Base-by-base conservation (phyloP, 2,888 invertebrate genomes). In the Oscheius sp. region DNA sequence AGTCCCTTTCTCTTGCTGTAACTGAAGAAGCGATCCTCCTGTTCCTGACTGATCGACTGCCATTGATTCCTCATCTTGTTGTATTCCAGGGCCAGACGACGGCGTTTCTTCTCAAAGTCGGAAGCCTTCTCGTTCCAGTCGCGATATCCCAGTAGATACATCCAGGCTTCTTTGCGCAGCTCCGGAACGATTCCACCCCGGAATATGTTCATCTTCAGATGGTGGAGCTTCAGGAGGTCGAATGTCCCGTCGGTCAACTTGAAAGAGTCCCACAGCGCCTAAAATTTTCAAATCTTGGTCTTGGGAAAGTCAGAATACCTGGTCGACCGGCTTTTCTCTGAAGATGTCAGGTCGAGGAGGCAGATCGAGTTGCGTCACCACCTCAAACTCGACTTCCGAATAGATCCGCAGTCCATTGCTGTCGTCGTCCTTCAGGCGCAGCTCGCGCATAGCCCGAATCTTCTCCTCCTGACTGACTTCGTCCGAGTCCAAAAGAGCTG, bases 1-100 rank as follows among this genome's bases (percentile, higher is more conserved):
- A 97, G 92, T 89, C 94, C 95, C 90, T 96, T 96, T 82, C 95
- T 92, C 86, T 97, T 96, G 74, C 94, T 92, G 89, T 94, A 95
- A 84, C 94, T 94, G 1, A 94, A 92, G 90, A 97, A 98, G 81
- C 94, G 93, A 1, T 92, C 92, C 89, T 97, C 96, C 90, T 99
- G 99, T 0, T 92, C 93, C 21, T 92, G 92, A 0, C 94, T 93
- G 91, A 99, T 94, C 0, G 94, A 94, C 80, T 94, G 92, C 99
- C 99, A 99, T 89, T 99, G 98, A 32, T 94, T 92, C 90, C 98
- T 99, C 96, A 99, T 87, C 5, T 83, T 79, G 21, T 83, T 76
- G 76, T 89, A 89, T 48, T 87, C 85, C 13, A 81, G 81, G 29
- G 81, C 76, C 90, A 93, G 94, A 81, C 92, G 91, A 87, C 93